Conservation (phyloP, 2,113 vertebrate genomes). For the Erinaceus europaeus region DNA sequence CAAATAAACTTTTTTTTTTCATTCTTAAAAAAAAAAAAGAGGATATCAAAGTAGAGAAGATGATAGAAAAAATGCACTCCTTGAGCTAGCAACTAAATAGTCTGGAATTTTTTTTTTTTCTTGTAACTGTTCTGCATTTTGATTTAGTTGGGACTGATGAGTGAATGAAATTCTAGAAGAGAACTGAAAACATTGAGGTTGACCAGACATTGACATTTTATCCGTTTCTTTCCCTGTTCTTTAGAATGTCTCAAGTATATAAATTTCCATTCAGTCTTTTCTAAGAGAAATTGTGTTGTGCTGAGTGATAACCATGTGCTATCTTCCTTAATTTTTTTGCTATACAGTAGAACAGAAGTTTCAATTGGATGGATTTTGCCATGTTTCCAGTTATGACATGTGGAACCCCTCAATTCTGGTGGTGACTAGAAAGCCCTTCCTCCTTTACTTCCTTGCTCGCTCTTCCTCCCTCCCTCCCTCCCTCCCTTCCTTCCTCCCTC, state of each 20-base stretch:
- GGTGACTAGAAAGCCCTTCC: background rate
- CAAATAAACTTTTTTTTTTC: no score
- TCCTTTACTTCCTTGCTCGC: no score
- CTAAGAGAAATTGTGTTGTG: constrained; percentile 22
- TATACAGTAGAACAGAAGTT: background rate
- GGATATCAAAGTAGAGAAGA: background rate
- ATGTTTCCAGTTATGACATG: background rate
- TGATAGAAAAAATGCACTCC: background rate
- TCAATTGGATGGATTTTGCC: background rate
- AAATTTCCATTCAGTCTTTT: background rate
- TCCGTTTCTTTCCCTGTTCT: background rate
- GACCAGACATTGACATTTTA: constrained; percentile 51
- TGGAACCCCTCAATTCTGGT: background rate
- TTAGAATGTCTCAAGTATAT: constrained; percentile 22
- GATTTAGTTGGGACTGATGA: constrained; percentile 56
- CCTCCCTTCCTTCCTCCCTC: no score
- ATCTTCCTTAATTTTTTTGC: background rate
- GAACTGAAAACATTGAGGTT: constrained; percentile 59
- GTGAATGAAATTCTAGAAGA: constrained; percentile 67
- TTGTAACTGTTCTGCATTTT: constrained; percentile 22
- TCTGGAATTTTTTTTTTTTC: constrained; percentile 16
- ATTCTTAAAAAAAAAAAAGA: no score
- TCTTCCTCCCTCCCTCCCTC: no score
- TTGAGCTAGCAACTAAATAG: background rate
- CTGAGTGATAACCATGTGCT: constrained; percentile 33